Conservation (phyloP, 2,888 invertebrate species). For the Conomelus anceps region DNA sequence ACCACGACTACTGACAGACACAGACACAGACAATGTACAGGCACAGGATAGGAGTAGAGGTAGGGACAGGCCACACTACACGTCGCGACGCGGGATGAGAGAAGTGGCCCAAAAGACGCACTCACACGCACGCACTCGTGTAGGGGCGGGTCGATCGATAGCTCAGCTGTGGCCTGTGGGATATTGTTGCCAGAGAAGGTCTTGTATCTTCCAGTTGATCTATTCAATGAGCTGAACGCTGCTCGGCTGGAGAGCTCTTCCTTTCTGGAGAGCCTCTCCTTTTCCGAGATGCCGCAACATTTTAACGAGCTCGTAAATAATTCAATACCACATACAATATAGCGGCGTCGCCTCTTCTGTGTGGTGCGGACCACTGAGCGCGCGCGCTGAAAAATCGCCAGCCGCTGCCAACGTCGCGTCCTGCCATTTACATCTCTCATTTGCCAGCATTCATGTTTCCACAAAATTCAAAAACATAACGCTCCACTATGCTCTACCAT, state of each 20-base stretch:
- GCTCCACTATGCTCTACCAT: background rate
- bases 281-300: background rate
- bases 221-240: constrained; percentile 8
- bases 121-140: background rate
- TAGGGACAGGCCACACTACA: background rate
- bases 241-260: constrained; percentile 3
- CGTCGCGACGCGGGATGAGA: background rate
- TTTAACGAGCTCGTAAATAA: constrained; percentile 10
- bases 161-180: background rate
- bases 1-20: background rate
- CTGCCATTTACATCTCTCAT: background rate
- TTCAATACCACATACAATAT: background rate
- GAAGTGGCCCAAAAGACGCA: background rate
- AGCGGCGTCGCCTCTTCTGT: background rate
- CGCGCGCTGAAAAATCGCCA: background rate
- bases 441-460: too few relatives aligned
- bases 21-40: background rate
- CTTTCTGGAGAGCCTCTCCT: background rate
- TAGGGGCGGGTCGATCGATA: background rate
- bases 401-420: too few relatives aligned
- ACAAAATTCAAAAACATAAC: background rate
- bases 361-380: background rate
- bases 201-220: constrained; percentile 11
- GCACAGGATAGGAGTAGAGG: background rate
- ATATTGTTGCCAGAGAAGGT: background rate